Evolutionary conservation across 2,797 vertebrate genomes (phyloP).

Genomic region (Thripadectes ignobilis): DNA sequence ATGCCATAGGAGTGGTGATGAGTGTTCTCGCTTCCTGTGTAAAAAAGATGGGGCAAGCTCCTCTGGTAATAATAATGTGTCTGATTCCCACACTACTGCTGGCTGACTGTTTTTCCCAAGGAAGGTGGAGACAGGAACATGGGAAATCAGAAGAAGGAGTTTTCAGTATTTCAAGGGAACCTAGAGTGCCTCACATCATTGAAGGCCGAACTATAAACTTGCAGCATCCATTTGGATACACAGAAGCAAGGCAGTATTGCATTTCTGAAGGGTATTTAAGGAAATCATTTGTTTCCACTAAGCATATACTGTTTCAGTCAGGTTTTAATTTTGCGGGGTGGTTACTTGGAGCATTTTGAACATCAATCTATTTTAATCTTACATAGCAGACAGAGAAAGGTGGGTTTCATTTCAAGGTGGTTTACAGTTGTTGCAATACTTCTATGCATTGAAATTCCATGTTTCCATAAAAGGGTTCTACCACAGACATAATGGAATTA

Average conservation of each 20-base stretch:
- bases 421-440: neutral
- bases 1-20: neutral
- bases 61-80: neutral
- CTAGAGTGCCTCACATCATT: neutral
- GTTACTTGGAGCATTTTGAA: neutral
- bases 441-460: accelerated
- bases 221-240: neutral
- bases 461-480: neutral
- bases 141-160: neutral
- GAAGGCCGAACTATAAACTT: neutral
- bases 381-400: neutral
- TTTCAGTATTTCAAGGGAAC: neutral
- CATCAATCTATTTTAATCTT: neutral
- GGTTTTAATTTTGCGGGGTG: neutral
- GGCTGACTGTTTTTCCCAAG: neutral
- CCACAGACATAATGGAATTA: neutral
- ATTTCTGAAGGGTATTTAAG: neutral
- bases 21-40: neutral
- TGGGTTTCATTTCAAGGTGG: accelerated
- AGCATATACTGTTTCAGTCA: neutral
- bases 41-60: neutral
- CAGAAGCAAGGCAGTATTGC: neutral
- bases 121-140: neutral
- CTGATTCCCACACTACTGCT: neutral
- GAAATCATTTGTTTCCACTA: neutral